Percentiles rank a stretch among this genome's conserved stretches.
Conservation (phyloP, 2,888 invertebrate species). For the Stenotaenia linearis region DNA sequence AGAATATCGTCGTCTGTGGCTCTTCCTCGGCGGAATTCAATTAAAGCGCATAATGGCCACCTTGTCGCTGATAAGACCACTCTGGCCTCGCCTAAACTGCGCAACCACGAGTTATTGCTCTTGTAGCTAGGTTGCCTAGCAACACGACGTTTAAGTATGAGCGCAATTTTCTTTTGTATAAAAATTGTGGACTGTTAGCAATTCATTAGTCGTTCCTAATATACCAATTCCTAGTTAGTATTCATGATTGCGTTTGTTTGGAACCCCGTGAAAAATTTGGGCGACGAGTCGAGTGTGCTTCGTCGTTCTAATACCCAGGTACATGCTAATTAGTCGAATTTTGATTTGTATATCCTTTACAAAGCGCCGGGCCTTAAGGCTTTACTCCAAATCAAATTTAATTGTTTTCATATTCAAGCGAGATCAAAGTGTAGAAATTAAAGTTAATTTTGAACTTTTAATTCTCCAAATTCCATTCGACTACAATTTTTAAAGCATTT, state of each 20-base stretch:
- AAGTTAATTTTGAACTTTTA: background rate
- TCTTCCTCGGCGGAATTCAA: conserved; percentile 21
- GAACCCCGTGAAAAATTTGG: background rate
- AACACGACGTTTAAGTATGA: background rate
- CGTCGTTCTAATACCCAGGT: background rate
- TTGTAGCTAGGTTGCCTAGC: conserved; percentile 6
- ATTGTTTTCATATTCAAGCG: background rate
- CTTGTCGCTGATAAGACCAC: conserved; percentile 24
- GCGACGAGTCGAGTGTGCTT: background rate
- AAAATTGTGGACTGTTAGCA: background rate
- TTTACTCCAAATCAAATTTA: background rate
- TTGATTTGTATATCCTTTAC: background rate
- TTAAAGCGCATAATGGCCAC: conserved; percentile 26
- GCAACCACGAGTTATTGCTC: conserved; percentile 19
- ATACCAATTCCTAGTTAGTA: conserved; percentile 14
- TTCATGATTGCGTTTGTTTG: conserved; percentile 12
- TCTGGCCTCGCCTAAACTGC: conserved; percentile 13
- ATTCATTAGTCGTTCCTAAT: conserved; percentile 9
- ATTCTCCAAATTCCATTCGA: background rate
- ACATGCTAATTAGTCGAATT: background rate
- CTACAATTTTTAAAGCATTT: too few species aligned
- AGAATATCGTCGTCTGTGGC: conserved; percentile 8
- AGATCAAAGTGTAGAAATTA: background rate
- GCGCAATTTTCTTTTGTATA: conserved; percentile 19
- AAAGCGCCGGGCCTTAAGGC: background rate